Evolutionary conservation across 2,888 invertebrate species (phyloP).

Genomic region (Drosophila macrospina): DNA sequence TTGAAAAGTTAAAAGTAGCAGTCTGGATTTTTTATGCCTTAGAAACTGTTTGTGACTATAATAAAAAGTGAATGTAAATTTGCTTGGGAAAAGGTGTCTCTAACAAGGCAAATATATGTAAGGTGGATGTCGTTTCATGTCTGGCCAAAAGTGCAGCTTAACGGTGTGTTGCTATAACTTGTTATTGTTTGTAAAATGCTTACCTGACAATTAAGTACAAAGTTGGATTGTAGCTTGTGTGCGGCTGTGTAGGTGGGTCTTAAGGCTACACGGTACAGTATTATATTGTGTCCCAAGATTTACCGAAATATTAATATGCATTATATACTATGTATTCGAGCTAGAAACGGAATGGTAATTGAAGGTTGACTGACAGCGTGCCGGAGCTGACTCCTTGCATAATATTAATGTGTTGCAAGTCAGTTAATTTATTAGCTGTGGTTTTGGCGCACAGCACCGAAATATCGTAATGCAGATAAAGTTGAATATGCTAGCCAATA

Average conservation of each 20-base stretch:
- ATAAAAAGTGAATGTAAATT: constrained; percentile 70
- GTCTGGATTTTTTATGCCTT: constrained; percentile 12
- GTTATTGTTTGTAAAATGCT: constrained; percentile 44
- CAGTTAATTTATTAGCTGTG: constrained; percentile 45
- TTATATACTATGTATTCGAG: background rate
- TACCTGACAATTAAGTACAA: constrained; percentile 48
- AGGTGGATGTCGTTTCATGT: constrained; percentile 32
- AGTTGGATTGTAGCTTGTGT: constrained; percentile 6
- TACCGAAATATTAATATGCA: constrained; percentile 1
- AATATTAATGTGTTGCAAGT: constrained; percentile 45
- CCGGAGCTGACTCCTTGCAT: constrained; percentile 28
- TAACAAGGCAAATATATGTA: constrained; percentile 41
- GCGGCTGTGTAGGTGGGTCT: constrained; percentile 33
- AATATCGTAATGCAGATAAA: constrained; percentile 25
- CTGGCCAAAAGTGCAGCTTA: constrained; percentile 63
- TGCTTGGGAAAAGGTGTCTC: constrained; percentile 33
- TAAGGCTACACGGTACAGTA: constrained; percentile 10
- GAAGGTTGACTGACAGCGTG: constrained; percentile 41
- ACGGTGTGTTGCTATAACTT: constrained; percentile 37
- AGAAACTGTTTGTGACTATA: constrained; percentile 19
- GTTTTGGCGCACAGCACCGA: constrained; percentile 28
- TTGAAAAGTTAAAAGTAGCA: constrained; percentile 8
- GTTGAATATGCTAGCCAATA: constrained; percentile 23
- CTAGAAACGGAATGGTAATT: constrained; percentile 16
- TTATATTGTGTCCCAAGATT: background rate